Conservation (phyloP, 2,797 vertebrate genomes). For the Coranthus polyacanthus region DNA sequence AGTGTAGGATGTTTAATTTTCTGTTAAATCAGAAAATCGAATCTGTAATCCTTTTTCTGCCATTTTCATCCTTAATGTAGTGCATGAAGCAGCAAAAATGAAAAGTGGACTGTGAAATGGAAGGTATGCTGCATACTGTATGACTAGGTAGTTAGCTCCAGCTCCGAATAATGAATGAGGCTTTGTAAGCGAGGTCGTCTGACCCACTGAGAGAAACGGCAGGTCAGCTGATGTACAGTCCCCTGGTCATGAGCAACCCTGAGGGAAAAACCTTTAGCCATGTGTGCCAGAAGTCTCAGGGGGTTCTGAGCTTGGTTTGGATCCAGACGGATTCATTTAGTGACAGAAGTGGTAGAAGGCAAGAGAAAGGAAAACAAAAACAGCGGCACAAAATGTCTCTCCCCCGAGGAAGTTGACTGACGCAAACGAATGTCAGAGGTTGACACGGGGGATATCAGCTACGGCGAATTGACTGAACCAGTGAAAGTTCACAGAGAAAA, state of each 20-base stretch:
- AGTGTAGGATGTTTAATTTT: not conserved
- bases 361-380: constrained; percentile 32
- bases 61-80: not conserved
- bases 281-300: constrained; percentile 40
- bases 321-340: constrained; percentile 12
- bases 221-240: constrained; percentile 72
- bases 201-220: constrained; percentile 42
- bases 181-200: constrained; percentile 57
- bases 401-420: not conserved
- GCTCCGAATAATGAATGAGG: constrained; percentile 60
- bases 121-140: constrained; percentile 19
- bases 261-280: constrained; percentile 26
- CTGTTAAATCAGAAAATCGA: constrained; percentile 22
- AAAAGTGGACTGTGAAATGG: constrained; percentile 2
- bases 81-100: not conserved
- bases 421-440: not conserved
- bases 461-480: not conserved
- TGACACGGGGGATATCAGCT: not conserved
- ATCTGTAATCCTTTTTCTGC: not conserved
- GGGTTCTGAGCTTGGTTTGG: constrained; percentile 1
- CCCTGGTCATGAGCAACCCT: constrained; percentile 52
- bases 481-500: not conserved
- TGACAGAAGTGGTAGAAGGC: not conserved
- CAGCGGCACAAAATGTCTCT: not conserved
- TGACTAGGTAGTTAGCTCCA: constrained; percentile 11